These are phyloP conservation scores for Colletes latitarsis DNA, from an alignment of 1,140 invertebrate species.

Conservation along the genomic window DNA sequence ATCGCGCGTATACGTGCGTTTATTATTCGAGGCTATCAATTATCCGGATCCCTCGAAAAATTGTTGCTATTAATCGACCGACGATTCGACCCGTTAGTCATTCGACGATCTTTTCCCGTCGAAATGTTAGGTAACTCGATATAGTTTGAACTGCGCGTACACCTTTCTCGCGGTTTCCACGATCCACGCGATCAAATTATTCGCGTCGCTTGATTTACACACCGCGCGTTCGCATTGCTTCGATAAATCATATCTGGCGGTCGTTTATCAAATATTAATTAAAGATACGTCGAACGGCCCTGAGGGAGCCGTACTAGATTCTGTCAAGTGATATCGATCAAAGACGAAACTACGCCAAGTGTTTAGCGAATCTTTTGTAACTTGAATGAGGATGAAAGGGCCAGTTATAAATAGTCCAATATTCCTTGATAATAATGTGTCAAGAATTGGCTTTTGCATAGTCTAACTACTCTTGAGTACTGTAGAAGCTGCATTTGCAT, in stretches of 20 bases:
- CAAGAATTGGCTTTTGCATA: no score
- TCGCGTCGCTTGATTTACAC: constrained; percentile 11
- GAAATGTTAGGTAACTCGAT: constrained; percentile 40
- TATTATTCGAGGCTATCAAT: constrained; percentile 64
- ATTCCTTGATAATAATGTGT: no score
- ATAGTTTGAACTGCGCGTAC: neutral
- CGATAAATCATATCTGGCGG: constrained; percentile 14
- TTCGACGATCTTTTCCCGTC: constrained; percentile 41
- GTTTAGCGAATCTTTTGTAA: no score
- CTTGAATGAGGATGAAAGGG: no score
- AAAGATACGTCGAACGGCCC: neutral
- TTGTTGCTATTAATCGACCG: constrained; percentile 53
- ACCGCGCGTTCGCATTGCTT: neutral
- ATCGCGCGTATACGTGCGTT: constrained; percentile 54
- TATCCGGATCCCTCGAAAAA: constrained; percentile 51
- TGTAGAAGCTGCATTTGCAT: no score
- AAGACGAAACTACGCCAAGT: no score
- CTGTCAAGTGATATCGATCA: no score
- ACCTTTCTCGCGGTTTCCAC: constrained; percentile 28
- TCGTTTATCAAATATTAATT: constrained; percentile 30
- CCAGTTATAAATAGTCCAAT: no score
- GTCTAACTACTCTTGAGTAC: no score
- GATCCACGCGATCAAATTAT: constrained; percentile 11
- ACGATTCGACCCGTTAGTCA: constrained; percentile 61
- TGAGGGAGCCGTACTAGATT: no score